Evolutionary conservation across 2,888 invertebrate genomes (phyloP), one percentile per base, ranked within the genome.

Genomic region (Pseudococcus longispinus): DNA sequence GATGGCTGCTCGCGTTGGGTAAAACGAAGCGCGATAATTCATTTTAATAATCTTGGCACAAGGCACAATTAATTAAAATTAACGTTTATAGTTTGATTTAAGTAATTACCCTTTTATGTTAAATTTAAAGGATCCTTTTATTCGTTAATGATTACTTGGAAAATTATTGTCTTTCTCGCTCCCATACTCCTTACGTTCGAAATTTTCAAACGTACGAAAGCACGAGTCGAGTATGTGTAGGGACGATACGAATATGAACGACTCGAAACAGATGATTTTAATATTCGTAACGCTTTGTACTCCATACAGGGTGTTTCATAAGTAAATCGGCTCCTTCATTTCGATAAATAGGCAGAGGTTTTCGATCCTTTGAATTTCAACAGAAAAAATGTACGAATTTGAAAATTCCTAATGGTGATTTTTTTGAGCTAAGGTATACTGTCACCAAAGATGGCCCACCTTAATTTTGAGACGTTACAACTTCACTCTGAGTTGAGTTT

Each of bases 51-150:
- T 80, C 42, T 80, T 80, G 77, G 77, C 77, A 80, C 77, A 80
- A 80, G 77, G 77, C 77, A 42, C 42, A 80, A 80, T 80, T 80
- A 80, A 80, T 80, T 80, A 80, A 80, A 80, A 80, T 80, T 80
- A 80, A 80, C 77, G 77, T 42, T 37, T 80, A 80, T 80, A 80
- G 77, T 80, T 80, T 80, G 77, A 80, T 80, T 80, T 42, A 42
- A 80, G 77, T 80, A 80, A 80, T 80, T 80, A 80, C 77, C 77
- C 77, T 80, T 80, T 80, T 80, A 80, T 80, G 77, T 80, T 42
- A 42, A 80, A 80, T 80, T 80, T 80, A 42, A 80, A 42, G 77
- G 37, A 80, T 80, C 77, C 77, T 42, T 80, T 80, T 70, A 70
- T 42, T 80, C 37, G 32, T 80, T 80, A 20, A 42, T 42, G 77